These are phyloP conservation scores for Campylomormyrus numenius DNA, from an alignment of 2,113 vertebrate genomes.

Conservation along the genomic window DNA sequence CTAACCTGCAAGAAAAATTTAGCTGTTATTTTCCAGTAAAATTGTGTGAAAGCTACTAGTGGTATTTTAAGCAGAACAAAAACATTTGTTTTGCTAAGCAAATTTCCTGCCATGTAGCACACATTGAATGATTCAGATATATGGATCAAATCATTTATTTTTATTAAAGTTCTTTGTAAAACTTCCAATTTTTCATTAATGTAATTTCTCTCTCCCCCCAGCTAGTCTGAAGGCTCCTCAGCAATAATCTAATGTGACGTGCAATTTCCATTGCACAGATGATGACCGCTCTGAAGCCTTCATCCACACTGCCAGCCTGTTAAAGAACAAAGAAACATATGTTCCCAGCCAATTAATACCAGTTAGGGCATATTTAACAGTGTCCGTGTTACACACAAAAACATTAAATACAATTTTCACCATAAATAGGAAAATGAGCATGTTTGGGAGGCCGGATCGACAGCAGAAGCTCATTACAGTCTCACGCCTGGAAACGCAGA, in stretches of 20 bases:
- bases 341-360: conserved; percentile 26
- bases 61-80: conserved; percentile 6
- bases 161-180: conserved; percentile 24
- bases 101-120: conserved; percentile 9
- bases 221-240: conserved; percentile 20
- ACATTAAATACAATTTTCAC: conserved; percentile 14
- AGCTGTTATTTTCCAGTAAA: neutral
- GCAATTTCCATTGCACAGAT: conserved; percentile 20
- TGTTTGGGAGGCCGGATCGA: neutral
- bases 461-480: neutral
- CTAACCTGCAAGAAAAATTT: neutral
- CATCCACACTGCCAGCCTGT: neutral
- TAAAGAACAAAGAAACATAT: conserved; percentile 27
- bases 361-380: conserved; percentile 23
- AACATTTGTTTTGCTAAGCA: conserved; percentile 14
- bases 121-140: conserved; percentile 8
- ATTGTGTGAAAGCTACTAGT: neutral
- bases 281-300: conserved; percentile 14
- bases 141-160: conserved; percentile 24
- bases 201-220: conserved; percentile 23
- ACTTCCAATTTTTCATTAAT: conserved; percentile 18
- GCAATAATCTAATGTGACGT: conserved; percentile 24
- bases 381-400: conserved; percentile 8
- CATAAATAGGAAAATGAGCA: neutral
- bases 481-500: neutral